Base-by-base conservation (phyloP, 2,888 invertebrate species). In the Drosophila affinis region DNA sequence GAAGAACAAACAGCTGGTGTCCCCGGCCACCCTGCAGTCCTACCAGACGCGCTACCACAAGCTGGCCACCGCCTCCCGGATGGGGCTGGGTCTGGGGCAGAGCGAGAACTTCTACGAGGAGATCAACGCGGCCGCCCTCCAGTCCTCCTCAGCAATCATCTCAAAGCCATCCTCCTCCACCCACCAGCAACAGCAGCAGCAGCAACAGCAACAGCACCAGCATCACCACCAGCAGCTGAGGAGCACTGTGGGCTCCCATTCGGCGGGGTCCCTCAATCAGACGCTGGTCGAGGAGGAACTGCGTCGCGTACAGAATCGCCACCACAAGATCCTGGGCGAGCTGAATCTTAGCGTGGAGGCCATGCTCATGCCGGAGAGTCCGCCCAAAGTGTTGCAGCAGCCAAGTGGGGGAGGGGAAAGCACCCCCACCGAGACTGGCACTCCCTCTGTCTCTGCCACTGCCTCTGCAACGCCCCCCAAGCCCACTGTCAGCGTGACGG, bases 341-440 rank as follows among this genome's bases (percentile, higher is more conserved):
- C 93, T 97, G 69, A 97, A 97, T 93, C 94, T 97, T 71, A 96
- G 97, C 81, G 96, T 96, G 51, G 97, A 97, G 93, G 97, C 96
- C 52, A 97, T 97, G 97, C 92, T 97, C 77, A 97, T 97, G 97
- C 97, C 97, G 18, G 94, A 95, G 88, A 94, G 94, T 78, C 92
- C 92, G 73, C 92, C 92, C 77, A 92, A 90, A 49, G 29, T 29
- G 32, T n/a, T 17, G 12, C n/a, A 27, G 17, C 49, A 14, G 49
- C 47, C 46, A 2, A 14, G 10, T 10, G 57, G 14, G 9, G 6
- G 14, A 6, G 14, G 14, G 6, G 39, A 39, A 14, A n/a, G 14
- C n/a, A 39, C 10, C 10, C 9, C 10, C 9, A 9, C 10, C 3
- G 10, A 10, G 3, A 32, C 10, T 10, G 32, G 10, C 32, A 9